Base-by-base conservation (phyloP, 2,113 vertebrate species). In the Gallinago paraguaiae region DNA sequence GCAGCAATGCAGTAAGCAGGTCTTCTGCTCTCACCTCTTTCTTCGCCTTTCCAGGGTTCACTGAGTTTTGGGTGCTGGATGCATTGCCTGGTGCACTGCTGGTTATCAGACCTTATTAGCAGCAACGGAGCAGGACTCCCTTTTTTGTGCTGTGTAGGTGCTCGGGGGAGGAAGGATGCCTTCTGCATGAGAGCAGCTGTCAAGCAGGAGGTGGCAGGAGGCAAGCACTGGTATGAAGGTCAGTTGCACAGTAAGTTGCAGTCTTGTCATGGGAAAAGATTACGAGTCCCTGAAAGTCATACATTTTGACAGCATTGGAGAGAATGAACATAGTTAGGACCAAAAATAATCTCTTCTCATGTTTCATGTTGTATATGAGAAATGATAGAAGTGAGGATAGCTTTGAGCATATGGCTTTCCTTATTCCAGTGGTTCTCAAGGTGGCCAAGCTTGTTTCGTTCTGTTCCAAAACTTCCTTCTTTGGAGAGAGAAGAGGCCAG, bases 131-230 rank as follows among this genome's bases (percentile, higher is more conserved):
- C 39, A 56, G 63, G 41, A 30, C 24, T 30, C 17, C 13, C 11
- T n/a, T 53, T 75, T 20, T 9, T 1, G 0, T 45, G 50, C 64
- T 57, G 57, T 30, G 43, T 25, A 3, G 0, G 1, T 77, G 54
- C 41, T 63, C 1, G 2, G 50, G 41, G 46, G 27, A 37, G 25
- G 45, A 60, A 50, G 48, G 54, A 23, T 43, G 43, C 37, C 65
- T 89, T 72, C 59, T 86, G 54, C 76, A 19, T 0, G 7, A 46
- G 18, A 92, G 54, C 53, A 68, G 60, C 59, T 63, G 35, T 60
- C 2, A 2, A 35, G 72, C 30, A 23, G 67, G 65, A 85, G 43
- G n/a, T 69, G 37, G 65, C 37, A 82, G 48, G 59, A 83, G 59
- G 23, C 6, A 33, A 57, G 43, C 30, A 7, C 31, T 90, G 54